phyloP scores from a whole-genome alignment of 2,113 vertebrate species.

The human (Homo sapiens) region DNA sequence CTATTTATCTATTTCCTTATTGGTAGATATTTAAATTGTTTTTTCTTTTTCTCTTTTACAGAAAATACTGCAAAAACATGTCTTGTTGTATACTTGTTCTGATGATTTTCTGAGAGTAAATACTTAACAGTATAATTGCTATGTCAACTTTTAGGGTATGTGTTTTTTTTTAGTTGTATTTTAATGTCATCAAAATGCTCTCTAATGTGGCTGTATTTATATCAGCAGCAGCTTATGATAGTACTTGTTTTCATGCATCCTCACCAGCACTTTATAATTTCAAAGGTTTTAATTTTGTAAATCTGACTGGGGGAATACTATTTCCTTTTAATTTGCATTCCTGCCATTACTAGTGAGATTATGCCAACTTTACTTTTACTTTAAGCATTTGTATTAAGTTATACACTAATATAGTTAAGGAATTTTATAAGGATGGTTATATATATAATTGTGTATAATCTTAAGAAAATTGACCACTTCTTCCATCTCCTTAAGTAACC shows the following conservation, averaged over 20 bases:
- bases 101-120: not conserved
- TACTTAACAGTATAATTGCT: not conserved
- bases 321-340: not conserved
- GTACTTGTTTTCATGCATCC: not conserved
- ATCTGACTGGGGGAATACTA: not conserved
- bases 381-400: not conserved
- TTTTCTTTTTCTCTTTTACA: not conserved
- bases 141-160: not conserved
- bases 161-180: not conserved
- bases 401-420: not conserved
- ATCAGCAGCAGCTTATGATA: not conserved
- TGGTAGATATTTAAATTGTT: not conserved
- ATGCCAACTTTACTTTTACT: not conserved
- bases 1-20: not conserved
- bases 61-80: not conserved
- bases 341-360: not conserved
- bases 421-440: not conserved
- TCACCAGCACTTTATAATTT: not conserved
- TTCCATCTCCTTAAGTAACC: not conserved
- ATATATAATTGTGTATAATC: not conserved
- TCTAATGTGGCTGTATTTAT: not conserved
- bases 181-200: not conserved
- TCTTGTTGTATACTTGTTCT: not conserved
- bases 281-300: not conserved
- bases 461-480: not conserved